Evolutionary conservation across 2,888 invertebrate genomes (phyloP).

Genomic region (Deilephila porcellus): DNA sequence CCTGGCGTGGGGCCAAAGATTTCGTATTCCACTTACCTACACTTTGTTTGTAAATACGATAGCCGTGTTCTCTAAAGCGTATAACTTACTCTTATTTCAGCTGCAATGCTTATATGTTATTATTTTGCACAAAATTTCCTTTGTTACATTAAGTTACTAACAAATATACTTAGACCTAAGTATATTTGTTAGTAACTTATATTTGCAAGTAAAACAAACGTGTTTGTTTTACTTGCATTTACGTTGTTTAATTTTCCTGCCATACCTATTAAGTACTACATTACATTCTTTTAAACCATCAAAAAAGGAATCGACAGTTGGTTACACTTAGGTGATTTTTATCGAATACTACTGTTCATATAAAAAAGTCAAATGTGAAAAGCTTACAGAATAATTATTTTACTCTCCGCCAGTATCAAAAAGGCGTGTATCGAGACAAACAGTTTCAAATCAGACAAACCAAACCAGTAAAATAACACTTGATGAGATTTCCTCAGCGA

Average conservation of each 20-base stretch:
- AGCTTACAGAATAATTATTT: neutral
- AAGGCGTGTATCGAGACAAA: neutral
- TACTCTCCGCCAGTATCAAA: too few relatives aligned
- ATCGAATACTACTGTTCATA: too few relatives aligned
- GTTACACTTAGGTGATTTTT: too few relatives aligned
- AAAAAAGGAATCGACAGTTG: too few relatives aligned
- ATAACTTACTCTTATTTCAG: neutral
- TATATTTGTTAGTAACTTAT: too few relatives aligned
- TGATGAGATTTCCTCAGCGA: slow-evolving; percentile 5
- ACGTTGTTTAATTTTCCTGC: too few relatives aligned
- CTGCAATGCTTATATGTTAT: slow-evolving; percentile 14
- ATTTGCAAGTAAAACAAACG: too few relatives aligned
- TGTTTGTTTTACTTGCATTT: too few relatives aligned
- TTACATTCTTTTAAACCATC: too few relatives aligned
- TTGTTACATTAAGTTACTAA: neutral
- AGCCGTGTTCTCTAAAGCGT: neutral
- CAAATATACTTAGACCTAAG: too few relatives aligned
- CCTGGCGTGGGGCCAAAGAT: slow-evolving; percentile 23
- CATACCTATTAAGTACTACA: too few relatives aligned
- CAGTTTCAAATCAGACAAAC: neutral
- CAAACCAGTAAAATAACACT: neutral
- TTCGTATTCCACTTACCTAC: slow-evolving; percentile 26
- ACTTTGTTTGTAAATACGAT: slow-evolving; percentile 19
- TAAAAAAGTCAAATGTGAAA: too few relatives aligned
- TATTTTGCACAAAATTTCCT: neutral